phyloP scores from a whole-genome alignment of 2,113 vertebrate species.

The Gulo gulo region DNA sequence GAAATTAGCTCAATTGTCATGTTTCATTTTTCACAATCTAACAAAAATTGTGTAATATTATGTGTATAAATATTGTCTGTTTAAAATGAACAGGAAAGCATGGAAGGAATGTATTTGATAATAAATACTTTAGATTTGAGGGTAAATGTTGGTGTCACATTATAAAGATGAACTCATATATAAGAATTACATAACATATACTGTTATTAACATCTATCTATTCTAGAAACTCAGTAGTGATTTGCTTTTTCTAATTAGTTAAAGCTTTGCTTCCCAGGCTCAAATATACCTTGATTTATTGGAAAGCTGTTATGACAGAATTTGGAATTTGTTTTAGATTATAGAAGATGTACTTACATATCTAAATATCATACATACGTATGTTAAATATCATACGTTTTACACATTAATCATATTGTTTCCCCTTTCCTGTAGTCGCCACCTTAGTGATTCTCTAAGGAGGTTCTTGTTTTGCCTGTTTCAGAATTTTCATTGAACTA shows the following conservation, averaged over 20 bases:
- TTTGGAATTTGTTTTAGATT: slow-evolving; percentile 40
- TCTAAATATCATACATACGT: background rate
- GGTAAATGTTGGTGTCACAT: background rate
- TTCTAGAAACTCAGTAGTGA: slow-evolving; percentile 27
- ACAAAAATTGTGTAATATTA: background rate
- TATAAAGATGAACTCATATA: background rate
- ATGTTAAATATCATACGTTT: slow-evolving; percentile 3
- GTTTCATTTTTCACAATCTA: slow-evolving; percentile 6
- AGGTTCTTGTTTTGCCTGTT: slow-evolving; percentile 16
- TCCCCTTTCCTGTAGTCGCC: background rate
- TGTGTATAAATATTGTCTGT: slow-evolving; percentile 5
- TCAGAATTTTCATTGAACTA: slow-evolving; percentile 37
- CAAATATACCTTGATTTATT: slow-evolving; percentile 24
- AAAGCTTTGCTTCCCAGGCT: background rate
- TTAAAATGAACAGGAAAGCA: background rate
- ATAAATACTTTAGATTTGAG: slow-evolving; percentile 17
- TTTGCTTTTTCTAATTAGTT: slow-evolving; percentile 20
- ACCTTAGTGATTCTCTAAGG: background rate
- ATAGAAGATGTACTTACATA: background rate
- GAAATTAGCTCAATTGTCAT: background rate
- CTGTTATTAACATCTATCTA: background rate
- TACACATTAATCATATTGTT: background rate
- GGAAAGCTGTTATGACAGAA: slow-evolving; percentile 10
- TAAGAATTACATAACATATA: background rate
- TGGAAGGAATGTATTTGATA: background rate